A percentile compares a stretch with the other conserved stretches of the same genome.
Evolutionary conservation across 2,888 invertebrate species (phyloP).

Genomic region (Drosophila demipolita): DNA sequence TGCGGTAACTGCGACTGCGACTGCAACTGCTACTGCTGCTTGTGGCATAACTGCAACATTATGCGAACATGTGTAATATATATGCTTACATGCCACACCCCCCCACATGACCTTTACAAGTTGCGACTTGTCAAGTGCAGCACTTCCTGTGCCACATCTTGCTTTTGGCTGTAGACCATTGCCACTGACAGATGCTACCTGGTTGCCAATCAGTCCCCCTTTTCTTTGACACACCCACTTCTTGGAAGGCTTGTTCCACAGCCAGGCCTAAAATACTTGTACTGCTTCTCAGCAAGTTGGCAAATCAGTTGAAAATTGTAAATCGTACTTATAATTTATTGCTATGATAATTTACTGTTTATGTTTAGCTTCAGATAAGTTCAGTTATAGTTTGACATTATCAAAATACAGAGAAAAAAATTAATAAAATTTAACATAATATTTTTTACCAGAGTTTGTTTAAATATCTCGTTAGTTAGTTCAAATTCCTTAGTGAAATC

Average conservation of each 20-base stretch:
- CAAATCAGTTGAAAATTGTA: background rate
- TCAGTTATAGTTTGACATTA: background rate
- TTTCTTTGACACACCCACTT: background rate
- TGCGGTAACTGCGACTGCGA: constrained; percentile 34
- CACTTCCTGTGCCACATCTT: constrained; percentile 2
- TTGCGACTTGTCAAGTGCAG: constrained; percentile 33
- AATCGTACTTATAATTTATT: background rate
- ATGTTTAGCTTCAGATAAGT: background rate
- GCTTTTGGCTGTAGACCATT: background rate
- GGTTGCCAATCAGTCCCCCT: constrained; percentile 19
- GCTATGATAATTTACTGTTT: background rate
- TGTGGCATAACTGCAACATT: constrained; percentile 32
- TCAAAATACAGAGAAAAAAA: background rate
- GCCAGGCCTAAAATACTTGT: background rate
- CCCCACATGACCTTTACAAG: constrained; percentile 1
- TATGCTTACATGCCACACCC: background rate
- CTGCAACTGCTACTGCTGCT: constrained; percentile 32
- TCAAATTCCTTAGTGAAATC: background rate
- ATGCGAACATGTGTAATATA: constrained; percentile 28
- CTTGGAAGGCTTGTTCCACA: background rate
- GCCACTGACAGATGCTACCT: constrained; percentile 23
- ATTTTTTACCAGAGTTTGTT: background rate
- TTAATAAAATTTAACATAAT: background rate
- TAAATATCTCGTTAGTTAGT: background rate
- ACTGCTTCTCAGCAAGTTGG: background rate